A percentile compares a stretch with the other conserved stretches of the same genome.
These are phyloP conservation scores for Dasypus novemcinctus DNA, from an alignment of 2,113 vertebrate species.

Conservation along the genomic window DNA sequence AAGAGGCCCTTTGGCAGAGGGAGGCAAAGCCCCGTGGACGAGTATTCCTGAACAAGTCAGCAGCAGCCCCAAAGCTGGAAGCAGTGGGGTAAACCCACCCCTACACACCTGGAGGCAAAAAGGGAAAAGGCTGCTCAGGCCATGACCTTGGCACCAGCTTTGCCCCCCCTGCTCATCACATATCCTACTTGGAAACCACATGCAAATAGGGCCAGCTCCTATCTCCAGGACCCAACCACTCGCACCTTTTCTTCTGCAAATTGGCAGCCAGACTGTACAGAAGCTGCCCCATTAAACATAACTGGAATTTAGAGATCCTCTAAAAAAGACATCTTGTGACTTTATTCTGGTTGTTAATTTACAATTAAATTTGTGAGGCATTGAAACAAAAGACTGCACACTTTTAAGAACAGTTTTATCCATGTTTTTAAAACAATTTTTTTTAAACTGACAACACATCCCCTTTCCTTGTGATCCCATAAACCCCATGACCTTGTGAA, in stretches of 20 bases:
- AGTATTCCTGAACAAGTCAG: background rate
- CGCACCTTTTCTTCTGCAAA: background rate
- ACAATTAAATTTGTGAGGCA: background rate
- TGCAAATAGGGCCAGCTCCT: rapidly evolving
- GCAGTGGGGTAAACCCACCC: rapidly evolving
- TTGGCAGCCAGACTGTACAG: background rate
- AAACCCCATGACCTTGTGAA: background rate
- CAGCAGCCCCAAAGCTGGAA: background rate
- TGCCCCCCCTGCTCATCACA: no score
- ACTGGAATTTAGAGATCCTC: background rate
- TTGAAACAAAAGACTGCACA: rapidly evolving
- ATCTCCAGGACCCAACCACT: background rate
- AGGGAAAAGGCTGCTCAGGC: rapidly evolving
- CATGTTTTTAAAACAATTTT: background rate
- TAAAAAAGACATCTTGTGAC: background rate
- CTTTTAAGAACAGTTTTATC: rapidly evolving
- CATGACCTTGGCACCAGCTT: rapidly evolving
- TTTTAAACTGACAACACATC: background rate
- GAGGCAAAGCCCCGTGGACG: background rate
- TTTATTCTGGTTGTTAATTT: background rate
- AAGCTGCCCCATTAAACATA: background rate
- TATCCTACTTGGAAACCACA: rapidly evolving
- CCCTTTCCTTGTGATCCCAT: background rate
- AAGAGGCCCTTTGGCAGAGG: no score
- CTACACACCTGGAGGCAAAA: background rate